These are phyloP conservation scores for Halictus rubicundus DNA, from an alignment of 1,140 invertebrate species.

Conservation along the genomic window DNA sequence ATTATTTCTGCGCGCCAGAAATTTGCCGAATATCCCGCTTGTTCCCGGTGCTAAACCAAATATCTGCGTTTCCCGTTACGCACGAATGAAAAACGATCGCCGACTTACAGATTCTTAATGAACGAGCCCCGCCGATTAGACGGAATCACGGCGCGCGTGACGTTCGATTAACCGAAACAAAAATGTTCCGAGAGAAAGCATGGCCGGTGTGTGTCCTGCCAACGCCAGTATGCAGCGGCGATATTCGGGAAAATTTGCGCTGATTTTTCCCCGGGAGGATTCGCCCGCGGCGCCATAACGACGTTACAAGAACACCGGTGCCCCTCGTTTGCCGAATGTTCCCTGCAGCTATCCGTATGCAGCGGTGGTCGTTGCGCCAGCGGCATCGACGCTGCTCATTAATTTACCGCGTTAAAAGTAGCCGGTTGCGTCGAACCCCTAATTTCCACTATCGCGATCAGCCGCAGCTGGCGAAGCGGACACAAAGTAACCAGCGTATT, in stretches of 20 bases:
- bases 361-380: constrained; percentile 39
- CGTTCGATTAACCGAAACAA: neutral
- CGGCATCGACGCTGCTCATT: constrained; percentile 63
- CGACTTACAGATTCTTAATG: no score
- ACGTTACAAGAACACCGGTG: constrained; percentile 46
- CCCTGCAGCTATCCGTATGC: constrained; percentile 47
- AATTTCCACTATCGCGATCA: constrained; percentile 59
- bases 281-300: constrained; percentile 41
- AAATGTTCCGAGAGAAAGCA: neutral
- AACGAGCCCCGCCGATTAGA: neutral
- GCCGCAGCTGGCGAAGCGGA: neutral
- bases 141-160: neutral
- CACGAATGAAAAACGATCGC: neutral
- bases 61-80: neutral
- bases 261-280: constrained; percentile 25
- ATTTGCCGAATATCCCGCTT: neutral
- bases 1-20: constrained; percentile 12
- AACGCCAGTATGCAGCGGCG: neutral
- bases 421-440: constrained; percentile 54
- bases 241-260: neutral
- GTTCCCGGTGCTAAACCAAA: no score
- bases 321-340: constrained; percentile 49
- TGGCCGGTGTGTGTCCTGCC: no score
- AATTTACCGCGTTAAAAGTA: constrained; percentile 57
- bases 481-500: no score